A percentile compares a stretch with the other conserved stretches of the same genome.
These are phyloP conservation scores for Acheta domesticus DNA, from an alignment of 2,888 invertebrate species.

Conservation along the genomic window DNA sequence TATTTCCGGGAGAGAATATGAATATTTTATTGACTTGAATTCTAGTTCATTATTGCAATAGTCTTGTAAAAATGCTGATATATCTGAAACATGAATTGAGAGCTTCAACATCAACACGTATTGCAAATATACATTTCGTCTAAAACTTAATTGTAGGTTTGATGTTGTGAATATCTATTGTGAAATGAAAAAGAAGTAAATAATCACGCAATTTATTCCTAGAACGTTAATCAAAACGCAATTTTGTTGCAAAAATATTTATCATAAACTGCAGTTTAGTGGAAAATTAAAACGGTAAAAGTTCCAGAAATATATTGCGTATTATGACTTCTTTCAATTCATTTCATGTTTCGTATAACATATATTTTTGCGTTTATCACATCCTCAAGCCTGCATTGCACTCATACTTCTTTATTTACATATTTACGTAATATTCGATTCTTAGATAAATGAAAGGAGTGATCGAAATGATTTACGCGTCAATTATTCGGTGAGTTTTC, in stretches of 20 bases:
- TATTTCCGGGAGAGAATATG: neutral
- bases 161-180: constrained; percentile 18
- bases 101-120: neutral
- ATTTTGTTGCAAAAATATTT: too few species aligned
- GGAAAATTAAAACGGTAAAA: neutral
- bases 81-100: neutral
- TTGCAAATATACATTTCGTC: neutral
- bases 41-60: constrained; percentile 7
- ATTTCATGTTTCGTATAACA: neutral
- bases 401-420: neutral
- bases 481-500: constrained; percentile 1
- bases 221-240: neutral
- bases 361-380: constrained; percentile 9
- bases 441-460: neutral
- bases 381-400: constrained; percentile 2
- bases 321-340: neutral
- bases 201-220: neutral
- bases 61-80: neutral
- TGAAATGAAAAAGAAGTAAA: constrained; percentile 9
- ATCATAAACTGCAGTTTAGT: too few species aligned
- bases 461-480: neutral
- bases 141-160: neutral
- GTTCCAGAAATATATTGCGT: neutral
- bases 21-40: constrained; percentile 1
- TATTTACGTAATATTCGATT: neutral